Base-by-base conservation (phyloP, 2,888 invertebrate genomes). In the Luffia ferchaultella region DNA sequence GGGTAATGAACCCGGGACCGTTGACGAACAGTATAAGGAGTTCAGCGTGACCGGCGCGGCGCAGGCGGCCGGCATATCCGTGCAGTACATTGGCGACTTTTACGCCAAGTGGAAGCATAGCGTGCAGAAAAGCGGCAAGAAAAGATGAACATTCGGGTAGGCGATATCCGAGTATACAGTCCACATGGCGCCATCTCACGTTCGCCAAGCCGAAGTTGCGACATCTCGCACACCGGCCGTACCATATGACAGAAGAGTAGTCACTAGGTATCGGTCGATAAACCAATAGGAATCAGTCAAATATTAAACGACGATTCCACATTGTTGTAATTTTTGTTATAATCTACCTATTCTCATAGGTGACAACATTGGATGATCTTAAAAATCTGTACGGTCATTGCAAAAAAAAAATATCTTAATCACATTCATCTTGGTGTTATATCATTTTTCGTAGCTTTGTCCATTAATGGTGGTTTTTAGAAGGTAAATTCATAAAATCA, bases 101-200 rank as follows among this genome's bases (percentile, higher is more conserved):
- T 91, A 93, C 77, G 84, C 88, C 46, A 94, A 93, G 76, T 96
- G 95, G 91, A 93, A 93, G 69, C 90, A 91, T 60, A 86, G 88
- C 19, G 82, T 86, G 52, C 75, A 72, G 56, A 82, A 78, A 55
- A 76, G 64, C 58, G 74, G 74, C 55, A 83, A 80, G 60, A 84
- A 84, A 63, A 84, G 85, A 65, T 84, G 85, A 85, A 68, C 60
- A 54, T 45, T 49, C 55, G 49, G 48, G 54, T 54, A 53, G 53
- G 53, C 53, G n/a, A 55, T 55, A 64, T 60, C 57, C 78, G 73
- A 67, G 61, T 70, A 60, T 69, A 68, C 64, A 65, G 62, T 62
- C 60, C 55, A 57, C 66, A 65, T 65, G 61, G 58, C 60, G 60
- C 58, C 57, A 60, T 62, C 66, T 62, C 57, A 57, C 57, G 59